Conservation (phyloP, 2,888 invertebrate genomes). For the Euplexia lucipara region DNA sequence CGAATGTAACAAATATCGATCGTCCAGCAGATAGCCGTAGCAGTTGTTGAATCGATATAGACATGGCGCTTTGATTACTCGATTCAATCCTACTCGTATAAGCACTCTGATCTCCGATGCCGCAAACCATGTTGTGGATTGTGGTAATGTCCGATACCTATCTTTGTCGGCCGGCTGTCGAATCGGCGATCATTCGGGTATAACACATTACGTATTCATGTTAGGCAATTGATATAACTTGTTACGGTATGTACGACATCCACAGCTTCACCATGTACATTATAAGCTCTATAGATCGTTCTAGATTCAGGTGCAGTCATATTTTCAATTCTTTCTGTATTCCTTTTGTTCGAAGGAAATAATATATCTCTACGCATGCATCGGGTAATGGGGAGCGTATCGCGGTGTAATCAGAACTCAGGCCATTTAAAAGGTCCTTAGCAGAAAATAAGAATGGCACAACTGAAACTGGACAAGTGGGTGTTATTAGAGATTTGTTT, state of each 20-base stretch:
- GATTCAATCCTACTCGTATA: constrained; percentile 86
- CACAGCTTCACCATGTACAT: constrained; percentile 13
- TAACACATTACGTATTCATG: constrained; percentile 86
- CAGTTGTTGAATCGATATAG: constrained; percentile 88
- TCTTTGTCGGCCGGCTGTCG: constrained; percentile 84
- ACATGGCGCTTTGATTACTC: constrained; percentile 89
- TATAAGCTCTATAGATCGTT: constrained; percentile 5
- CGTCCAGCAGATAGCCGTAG: constrained; percentile 84
- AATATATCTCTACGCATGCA: constrained; percentile 57
- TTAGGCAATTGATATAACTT: constrained; percentile 86
- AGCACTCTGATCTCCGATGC: constrained; percentile 74
- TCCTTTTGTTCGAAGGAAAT: constrained; percentile 43
- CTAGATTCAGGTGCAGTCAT: constrained; percentile 44
- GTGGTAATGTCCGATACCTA: constrained; percentile 87
- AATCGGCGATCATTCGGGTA: constrained; percentile 81
- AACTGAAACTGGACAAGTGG: constrained; percentile 26
- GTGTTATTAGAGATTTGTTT: constrained; percentile 46
- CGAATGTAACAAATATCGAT: constrained; percentile 89
- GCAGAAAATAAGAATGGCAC: constrained; percentile 48
- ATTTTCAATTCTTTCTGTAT: constrained; percentile 39
- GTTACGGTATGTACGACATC: constrained; percentile 68
- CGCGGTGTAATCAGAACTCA: constrained; percentile 58
- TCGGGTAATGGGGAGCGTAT: constrained; percentile 54
- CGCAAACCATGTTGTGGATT: constrained; percentile 79
- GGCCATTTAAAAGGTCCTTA: constrained; percentile 59